Base-by-base conservation (phyloP, 2,888 invertebrate species). In the Globia sparganii region DNA sequence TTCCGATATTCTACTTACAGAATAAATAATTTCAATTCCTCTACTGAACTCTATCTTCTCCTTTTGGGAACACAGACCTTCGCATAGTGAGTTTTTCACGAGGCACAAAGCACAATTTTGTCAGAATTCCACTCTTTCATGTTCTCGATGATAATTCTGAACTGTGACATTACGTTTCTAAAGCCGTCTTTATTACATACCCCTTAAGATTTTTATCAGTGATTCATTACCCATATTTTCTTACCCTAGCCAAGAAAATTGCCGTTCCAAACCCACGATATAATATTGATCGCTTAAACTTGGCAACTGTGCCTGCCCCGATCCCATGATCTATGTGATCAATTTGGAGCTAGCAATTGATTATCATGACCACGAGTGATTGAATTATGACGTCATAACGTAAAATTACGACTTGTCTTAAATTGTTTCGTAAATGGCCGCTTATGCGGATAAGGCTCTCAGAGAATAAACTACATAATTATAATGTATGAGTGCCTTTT, bases 351-450 rank as follows among this genome's bases (percentile, higher is more conserved):
- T 82, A 90, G 84, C 88, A 81, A 91, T 91, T 90, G 89, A 91
- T 91, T 91, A 91, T 88, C 86, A 85, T 84, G 84, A 87, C 80
- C 73, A 77, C 66, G 58, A 74, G 81, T 84, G 87, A 90, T 88
- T 90, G 85, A 85, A 86, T 89, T 86, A 86, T 92, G 91, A 92
- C 91, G 89, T 92, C 88, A 89, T 85, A 74, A 84, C 84, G 83
- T 85, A 74, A 83, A 84, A 86, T 85, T 84, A 78, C 15, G 37
- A 73, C 76, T 87, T 88, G 86, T 88, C 84, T 78, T 66, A 81
- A 79, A 85, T 88, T 89, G 86, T 90, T 91, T 91, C 86, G 83
- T 80, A 84, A 78, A 84, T 89, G 77, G 75, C 77, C 67, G 72
- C 66, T 67, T 62, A 66, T 37, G 46, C 37, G 31, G 59, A 72